These are phyloP conservation scores for Elaphurus davidianus DNA, from an alignment of 2,113 vertebrate genomes.

Conservation along the genomic window DNA sequence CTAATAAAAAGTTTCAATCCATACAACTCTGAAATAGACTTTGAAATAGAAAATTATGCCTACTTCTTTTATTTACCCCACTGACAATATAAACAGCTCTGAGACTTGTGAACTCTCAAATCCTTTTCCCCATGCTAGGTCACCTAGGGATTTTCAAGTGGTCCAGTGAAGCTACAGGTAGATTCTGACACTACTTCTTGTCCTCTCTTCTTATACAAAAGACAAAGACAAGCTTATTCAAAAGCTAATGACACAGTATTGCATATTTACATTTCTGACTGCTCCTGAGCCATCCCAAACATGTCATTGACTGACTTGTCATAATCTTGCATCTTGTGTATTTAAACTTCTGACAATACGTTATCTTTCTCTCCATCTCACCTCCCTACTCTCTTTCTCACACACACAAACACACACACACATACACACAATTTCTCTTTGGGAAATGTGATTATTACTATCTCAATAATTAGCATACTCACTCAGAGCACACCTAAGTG, in stretches of 20 bases:
- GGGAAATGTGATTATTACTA: neutral
- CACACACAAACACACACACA: neutral
- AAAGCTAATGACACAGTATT: neutral
- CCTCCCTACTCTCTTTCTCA: neutral
- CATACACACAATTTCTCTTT: neutral
- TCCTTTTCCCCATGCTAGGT: neutral
- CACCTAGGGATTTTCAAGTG: neutral
- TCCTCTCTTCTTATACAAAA: neutral
- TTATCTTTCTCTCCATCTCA: neutral
- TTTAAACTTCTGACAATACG: neutral
- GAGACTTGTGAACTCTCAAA: neutral
- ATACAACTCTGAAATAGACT: neutral
- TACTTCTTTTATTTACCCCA: neutral
- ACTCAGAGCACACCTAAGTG: neutral
- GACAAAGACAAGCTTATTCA: neutral
- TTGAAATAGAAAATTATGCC: neutral
- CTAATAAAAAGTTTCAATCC: neutral
- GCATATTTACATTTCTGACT: neutral
- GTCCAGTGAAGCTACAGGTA: neutral
- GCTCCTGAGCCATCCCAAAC: neutral
- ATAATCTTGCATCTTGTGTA: neutral
- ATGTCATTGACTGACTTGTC: neutral
- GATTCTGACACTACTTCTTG: neutral
- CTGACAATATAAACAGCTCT: neutral
- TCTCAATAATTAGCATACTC: neutral